Base-by-base conservation (phyloP, 2,888 invertebrate species). In the Lumbricus terrestris region DNA sequence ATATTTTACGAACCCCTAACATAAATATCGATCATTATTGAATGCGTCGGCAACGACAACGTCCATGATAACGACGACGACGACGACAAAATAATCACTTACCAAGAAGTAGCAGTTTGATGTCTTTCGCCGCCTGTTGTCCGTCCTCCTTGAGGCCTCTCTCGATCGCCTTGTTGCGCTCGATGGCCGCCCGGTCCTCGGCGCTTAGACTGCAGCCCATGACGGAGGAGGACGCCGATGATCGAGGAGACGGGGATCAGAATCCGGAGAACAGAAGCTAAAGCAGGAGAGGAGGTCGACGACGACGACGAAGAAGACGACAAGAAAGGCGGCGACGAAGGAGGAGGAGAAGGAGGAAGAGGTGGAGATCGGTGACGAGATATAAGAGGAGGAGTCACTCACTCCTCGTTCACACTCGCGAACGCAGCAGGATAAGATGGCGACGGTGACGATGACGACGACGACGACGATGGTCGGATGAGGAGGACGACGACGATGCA, bases 141-240 rank as follows among this genome's bases (percentile, higher is more conserved):
- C 98, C 98, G 96, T 99, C 99, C 96, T 99, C 99, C 96, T 99
- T 99, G 94, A 99, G 96, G 96, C 98, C 97, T 96, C 97, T 98
- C 96, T 99, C 99, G 95, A 99, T 99, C 95, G 97, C 97, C 96
- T 98, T 97, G 96, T 98, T 98, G 95, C 99, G 97, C 96, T 98
- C 99, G 96, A 98, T 97, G 95, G 99, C 99, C 95, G 98, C 98
- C 96, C 99, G 97, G 96, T 99, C 99, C 96, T 99, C 99, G 94
- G 99, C 98, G 96, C 98, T 99, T 97, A 99, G 98, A 96, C 99
- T 98, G 96, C 99, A 99, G 96, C 99, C 99, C 99, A 99, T 99
- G 33, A 35, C 85, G 35, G 35, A 85, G 11, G 82, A 11, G 85
- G 85, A 85, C 18, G 18, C 23, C 2, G 85, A 37, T 20, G n/a